phyloP scores from a whole-genome alignment of 2,797 vertebrate species.

The Saxicola maurus region DNA sequence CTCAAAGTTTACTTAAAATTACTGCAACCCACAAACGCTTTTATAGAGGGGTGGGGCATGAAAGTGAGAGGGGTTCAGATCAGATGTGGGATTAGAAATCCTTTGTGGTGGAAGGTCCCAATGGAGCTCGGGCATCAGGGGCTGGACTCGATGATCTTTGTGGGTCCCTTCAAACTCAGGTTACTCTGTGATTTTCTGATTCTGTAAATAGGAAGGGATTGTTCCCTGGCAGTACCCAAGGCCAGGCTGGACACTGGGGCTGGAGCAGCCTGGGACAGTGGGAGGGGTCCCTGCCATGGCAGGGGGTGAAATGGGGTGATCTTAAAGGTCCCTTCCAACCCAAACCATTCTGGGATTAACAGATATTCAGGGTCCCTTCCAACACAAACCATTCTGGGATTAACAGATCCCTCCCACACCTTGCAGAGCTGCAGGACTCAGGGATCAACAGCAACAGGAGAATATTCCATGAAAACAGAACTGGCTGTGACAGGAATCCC shows the following conservation, averaged over 20 bases:
- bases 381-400: background rate
- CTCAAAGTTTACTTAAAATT: background rate
- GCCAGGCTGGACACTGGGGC: rapidly evolving
- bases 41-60: background rate
- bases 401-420: background rate
- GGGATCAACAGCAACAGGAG: background rate
- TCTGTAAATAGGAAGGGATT: background rate
- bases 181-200: background rate
- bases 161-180: background rate
- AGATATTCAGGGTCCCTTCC: background rate
- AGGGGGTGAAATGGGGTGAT: rapidly evolving
- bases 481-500: background rate
- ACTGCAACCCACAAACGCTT: rapidly evolving
- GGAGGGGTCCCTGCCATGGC: rapidly evolving
- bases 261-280: background rate
- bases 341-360: too few species aligned
- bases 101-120: background rate
- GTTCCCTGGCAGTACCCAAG: rapidly evolving
- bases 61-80: background rate
- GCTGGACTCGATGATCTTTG: rapidly evolving
- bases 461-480: rapidly evolving
- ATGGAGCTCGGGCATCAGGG: background rate
- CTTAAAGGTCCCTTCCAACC: background rate
- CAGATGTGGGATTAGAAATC: background rate
- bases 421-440: rapidly evolving